phyloP scores from a whole-genome alignment of 1,140 invertebrate species.

The Xylocopa sonorina region DNA sequence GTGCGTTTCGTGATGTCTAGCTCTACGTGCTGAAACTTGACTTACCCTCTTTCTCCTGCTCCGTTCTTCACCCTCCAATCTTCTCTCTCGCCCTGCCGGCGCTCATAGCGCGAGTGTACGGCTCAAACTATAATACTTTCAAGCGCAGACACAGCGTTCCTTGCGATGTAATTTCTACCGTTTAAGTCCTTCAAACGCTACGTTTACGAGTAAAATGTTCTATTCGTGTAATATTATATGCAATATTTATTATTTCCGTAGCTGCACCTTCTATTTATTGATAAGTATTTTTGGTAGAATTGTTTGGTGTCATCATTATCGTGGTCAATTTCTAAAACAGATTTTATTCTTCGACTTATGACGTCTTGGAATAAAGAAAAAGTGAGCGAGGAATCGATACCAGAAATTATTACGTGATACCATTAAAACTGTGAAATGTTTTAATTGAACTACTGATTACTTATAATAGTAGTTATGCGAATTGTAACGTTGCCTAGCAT shows the following conservation, averaged over 20 bases:
- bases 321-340: no score
- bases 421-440: no score
- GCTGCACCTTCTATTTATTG: no score
- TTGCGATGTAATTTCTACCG: slow-evolving; percentile 17
- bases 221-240: slow-evolving; percentile 18
- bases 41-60: not conserved
- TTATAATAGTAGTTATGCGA: no score
- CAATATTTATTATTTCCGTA: slow-evolving; percentile 16
- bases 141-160: not conserved
- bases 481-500: no score
- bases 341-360: no score
- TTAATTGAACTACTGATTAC: no score
- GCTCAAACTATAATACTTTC: slow-evolving; percentile 40
- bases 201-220: slow-evolving; percentile 13
- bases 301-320: no score
- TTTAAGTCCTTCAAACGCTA: slow-evolving; percentile 17
- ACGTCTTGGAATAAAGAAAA: no score
- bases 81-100: not conserved
- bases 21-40: slow-evolving; percentile 5
- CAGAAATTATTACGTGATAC: no score
- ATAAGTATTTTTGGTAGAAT: no score
- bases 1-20: slow-evolving; percentile 48
- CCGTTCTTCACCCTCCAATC: not conserved
- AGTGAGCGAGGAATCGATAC: no score
- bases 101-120: slow-evolving; percentile 16